Evolutionary conservation across 2,797 vertebrate genomes (phyloP).

Genomic region (Triplophysa yarkandensis): DNA sequence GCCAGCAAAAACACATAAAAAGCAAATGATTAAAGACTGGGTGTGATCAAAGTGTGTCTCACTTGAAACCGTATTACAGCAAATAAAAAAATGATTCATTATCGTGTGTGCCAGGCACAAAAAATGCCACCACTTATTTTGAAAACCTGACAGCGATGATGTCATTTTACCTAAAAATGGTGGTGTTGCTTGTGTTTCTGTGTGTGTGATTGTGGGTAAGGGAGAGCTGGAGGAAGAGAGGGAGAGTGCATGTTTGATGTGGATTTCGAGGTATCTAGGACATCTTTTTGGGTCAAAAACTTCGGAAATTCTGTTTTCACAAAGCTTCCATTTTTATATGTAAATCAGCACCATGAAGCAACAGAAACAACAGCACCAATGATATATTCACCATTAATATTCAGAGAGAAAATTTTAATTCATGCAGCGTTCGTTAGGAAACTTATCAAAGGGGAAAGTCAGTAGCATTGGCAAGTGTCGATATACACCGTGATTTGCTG

Average conservation of each 20-base stretch:
- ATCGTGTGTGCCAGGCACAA: constrained; percentile 19
- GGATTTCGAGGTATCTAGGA: constrained; percentile 76
- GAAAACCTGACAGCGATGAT: constrained; percentile 40
- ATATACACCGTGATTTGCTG: constrained; percentile 19
- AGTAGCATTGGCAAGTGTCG: constrained; percentile 5
- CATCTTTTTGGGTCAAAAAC: constrained; percentile 80
- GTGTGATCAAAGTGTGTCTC: constrained; percentile 38
- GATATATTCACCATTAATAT: constrained; percentile 79
- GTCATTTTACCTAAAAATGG: constrained; percentile 42
- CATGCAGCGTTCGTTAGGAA: constrained; percentile 74
- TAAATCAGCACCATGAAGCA: constrained; percentile 70
- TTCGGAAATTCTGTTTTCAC: constrained; percentile 71
- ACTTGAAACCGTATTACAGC: constrained; percentile 28
- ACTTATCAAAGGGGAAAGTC: constrained; percentile 74
- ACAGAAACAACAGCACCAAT: constrained; percentile 75
- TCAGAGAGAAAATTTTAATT: constrained; percentile 75
- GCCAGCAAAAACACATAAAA: constrained; percentile 10
- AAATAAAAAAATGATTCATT: constrained; percentile 25
- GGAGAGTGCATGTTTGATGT: constrained; percentile 48
- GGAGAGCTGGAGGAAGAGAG: background rate
- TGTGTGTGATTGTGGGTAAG: constrained; percentile 8
- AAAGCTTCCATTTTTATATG: constrained; percentile 75
- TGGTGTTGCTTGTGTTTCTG: constrained; percentile 24
- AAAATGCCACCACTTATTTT: constrained; percentile 40
- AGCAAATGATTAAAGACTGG: constrained; percentile 29